Evolutionary conservation across 2,888 invertebrate species (phyloP).

Genomic region (Clunio marinus): DNA sequence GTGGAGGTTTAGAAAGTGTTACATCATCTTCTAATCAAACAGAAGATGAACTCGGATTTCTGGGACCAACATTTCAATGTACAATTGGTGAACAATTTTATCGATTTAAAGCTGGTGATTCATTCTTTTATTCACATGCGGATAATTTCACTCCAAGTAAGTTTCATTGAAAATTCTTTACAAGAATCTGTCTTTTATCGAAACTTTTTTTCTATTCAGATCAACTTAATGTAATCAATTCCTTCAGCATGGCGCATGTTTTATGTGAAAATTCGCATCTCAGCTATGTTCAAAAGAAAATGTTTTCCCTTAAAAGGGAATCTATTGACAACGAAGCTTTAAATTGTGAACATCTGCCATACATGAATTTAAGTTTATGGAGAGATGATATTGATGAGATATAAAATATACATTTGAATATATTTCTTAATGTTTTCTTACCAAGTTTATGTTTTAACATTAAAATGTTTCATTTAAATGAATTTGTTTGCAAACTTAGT

Average conservation of each 20-base stretch:
- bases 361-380: neutral
- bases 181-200: neutral
- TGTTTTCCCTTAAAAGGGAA: too few relatives aligned
- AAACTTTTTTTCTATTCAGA: neutral
- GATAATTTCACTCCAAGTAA: neutral
- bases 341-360: neutral
- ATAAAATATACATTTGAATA: too few relatives aligned
- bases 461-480: too few relatives aligned
- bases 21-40: constrained; percentile 50
- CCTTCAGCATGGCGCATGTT: neutral
- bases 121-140: constrained; percentile 69
- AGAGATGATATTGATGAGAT: too few relatives aligned
- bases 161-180: neutral
- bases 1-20: constrained; percentile 60
- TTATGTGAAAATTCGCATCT: constrained; percentile 24
- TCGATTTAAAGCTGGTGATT: constrained; percentile 61
- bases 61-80: constrained; percentile 68
- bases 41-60: constrained; percentile 57
- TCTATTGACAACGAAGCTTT: neutral
- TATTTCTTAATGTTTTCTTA: too few relatives aligned
- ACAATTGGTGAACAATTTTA: constrained; percentile 70
- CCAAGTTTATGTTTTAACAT: too few relatives aligned
- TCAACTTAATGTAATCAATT: neutral
- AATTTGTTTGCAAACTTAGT: too few relatives aligned
- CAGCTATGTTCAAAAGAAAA: neutral